Evolutionary conservation across 2,797 vertebrate species (phyloP).

Genomic region (Macropus fuliginosus): DNA sequence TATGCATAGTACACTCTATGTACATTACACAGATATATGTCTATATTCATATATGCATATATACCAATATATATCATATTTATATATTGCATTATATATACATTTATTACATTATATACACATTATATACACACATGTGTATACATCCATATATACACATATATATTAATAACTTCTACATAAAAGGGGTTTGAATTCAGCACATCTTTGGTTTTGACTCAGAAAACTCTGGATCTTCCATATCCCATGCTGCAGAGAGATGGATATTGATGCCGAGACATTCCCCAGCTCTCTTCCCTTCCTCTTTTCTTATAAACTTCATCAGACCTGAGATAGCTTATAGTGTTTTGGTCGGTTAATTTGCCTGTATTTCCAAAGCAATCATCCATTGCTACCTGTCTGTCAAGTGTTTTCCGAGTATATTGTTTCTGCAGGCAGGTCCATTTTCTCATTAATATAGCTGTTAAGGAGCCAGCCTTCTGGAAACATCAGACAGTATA

Average conservation of each 20-base stretch:
- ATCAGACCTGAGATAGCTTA: slow-evolving; percentile 43
- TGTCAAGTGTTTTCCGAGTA: slow-evolving; percentile 59
- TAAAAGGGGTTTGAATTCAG: slow-evolving; percentile 2
- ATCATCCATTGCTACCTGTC: slow-evolving; percentile 51
- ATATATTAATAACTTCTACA: neutral
- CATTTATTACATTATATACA: too few species aligned
- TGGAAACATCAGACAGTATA: slow-evolving; percentile 51
- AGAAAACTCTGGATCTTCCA: slow-evolving; percentile 15
- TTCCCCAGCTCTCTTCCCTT: neutral
- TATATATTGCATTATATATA: too few species aligned
- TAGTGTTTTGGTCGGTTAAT: slow-evolving; percentile 59
- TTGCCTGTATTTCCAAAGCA: slow-evolving; percentile 62
- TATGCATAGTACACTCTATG: too few species aligned
- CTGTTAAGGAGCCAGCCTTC: slow-evolving; percentile 42
- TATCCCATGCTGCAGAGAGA: slow-evolving; percentile 1
- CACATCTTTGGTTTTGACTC: slow-evolving; percentile 8
- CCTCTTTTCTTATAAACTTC: slow-evolving; percentile 54
- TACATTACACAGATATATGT: too few species aligned
- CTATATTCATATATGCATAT: too few species aligned
- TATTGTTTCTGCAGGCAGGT: slow-evolving; percentile 45
- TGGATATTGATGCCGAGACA: neutral
- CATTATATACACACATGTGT: too few species aligned
- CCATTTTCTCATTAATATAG: slow-evolving; percentile 62
- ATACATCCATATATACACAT: too few species aligned
- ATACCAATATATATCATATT: too few species aligned